phyloP scores from a whole-genome alignment of 2,113 vertebrate species.

The Vidua macroura region DNA sequence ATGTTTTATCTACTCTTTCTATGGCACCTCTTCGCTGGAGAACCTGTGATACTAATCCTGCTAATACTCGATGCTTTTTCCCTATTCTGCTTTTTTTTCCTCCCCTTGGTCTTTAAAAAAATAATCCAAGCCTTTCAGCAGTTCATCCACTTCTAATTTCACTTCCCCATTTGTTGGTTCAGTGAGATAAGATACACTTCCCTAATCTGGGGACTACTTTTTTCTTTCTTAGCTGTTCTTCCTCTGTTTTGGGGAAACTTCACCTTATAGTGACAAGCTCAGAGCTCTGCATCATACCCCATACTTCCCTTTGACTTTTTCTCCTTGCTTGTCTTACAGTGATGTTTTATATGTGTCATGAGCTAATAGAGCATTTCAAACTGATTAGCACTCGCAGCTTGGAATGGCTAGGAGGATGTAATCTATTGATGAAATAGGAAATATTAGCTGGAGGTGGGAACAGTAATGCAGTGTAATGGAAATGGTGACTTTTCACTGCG shows the following conservation, averaged over 20 bases:
- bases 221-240: constrained; percentile 39
- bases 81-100: not conserved
- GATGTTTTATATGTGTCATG: not conserved
- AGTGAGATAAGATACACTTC: constrained; percentile 1
- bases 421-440: constrained; percentile 22
- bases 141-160: constrained; percentile 16
- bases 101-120: not conserved
- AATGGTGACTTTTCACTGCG: not conserved
- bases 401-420: not conserved
- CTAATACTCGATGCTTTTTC: not conserved
- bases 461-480: not conserved
- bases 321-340: not conserved
- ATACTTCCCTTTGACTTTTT: not conserved
- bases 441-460: not conserved
- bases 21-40: not conserved
- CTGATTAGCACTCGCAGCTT: not conserved
- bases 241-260: constrained; percentile 39
- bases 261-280: not conserved
- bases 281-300: not conserved
- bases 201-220: not conserved
- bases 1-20: not conserved
- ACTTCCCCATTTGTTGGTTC: constrained; percentile 7
- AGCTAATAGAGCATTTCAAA: not conserved
- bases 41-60: not conserved
- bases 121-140: not conserved